Evolutionary conservation across 2,113 vertebrate genomes (phyloP).

Genomic region (Galemys pyrenaicus): DNA sequence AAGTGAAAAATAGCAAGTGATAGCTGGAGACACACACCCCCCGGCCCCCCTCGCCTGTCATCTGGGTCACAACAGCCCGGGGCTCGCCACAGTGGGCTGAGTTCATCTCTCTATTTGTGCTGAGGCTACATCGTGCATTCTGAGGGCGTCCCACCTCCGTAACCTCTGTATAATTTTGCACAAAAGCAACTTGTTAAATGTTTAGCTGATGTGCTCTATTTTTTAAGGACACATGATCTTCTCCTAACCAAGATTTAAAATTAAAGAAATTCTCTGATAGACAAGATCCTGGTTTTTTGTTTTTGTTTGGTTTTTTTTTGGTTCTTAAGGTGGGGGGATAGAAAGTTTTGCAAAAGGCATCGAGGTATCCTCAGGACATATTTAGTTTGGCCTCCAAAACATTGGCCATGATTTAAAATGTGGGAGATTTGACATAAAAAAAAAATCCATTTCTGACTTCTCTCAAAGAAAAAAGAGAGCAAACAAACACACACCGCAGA

Average conservation of each 20-base stretch:
- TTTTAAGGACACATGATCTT: background rate
- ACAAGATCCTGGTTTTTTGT: background rate
- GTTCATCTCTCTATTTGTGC: background rate
- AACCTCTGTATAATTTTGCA: slow-evolving; percentile 14
- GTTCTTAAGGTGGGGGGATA: background rate
- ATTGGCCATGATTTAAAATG: slow-evolving; percentile 17
- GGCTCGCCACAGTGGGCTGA: background rate
- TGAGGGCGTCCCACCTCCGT: background rate
- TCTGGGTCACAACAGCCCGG: background rate
- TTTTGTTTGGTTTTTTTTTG: background rate
- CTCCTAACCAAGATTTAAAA: background rate
- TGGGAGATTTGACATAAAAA: slow-evolving; percentile 40
- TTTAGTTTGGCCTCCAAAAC: slow-evolving; percentile 16
- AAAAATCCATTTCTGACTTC: slow-evolving; percentile 40
- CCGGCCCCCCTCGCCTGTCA: background rate
- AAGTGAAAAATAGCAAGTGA: slow-evolving; percentile 11
- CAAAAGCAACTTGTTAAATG: slow-evolving; percentile 13
- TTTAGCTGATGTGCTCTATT: background rate
- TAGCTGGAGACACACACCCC: background rate
- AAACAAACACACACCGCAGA: no score
- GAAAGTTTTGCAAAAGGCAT: slow-evolving; percentile 18
- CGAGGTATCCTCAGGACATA: background rate
- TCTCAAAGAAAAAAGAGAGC: background rate
- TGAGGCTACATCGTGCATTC: background rate
- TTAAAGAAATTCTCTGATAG: slow-evolving; percentile 10